Conservation (phyloP, 2,797 vertebrate species). For the Hephaestus fuliginosus region DNA sequence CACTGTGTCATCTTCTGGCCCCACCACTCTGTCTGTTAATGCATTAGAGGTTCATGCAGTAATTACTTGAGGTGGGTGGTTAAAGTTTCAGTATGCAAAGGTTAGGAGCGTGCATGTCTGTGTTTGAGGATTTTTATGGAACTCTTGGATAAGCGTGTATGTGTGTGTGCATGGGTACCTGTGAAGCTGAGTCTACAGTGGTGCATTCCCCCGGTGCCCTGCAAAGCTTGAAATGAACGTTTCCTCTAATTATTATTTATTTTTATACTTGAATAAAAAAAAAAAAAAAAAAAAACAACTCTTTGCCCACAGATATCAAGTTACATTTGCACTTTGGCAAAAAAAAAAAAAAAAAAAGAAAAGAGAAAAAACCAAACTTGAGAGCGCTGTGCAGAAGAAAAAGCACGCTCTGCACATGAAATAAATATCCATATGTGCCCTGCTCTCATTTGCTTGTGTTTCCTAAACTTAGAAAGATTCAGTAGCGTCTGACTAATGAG, state of each 20-base stretch:
- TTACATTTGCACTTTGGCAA: neutral
- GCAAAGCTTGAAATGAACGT: slow-evolving; percentile 21
- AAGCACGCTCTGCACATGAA: neutral
- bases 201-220: slow-evolving; percentile 30
- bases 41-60: slow-evolving; percentile 21
- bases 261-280: slow-evolving; percentile 61
- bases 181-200: slow-evolving; percentile 28
- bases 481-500: slow-evolving; percentile 51
- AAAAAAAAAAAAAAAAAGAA: neutral
- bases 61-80: slow-evolving; percentile 37
- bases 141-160: neutral
- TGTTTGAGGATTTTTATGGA: neutral
- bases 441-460: slow-evolving; percentile 29
- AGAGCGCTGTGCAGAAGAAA: slow-evolving; percentile 1
- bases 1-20: neutral
- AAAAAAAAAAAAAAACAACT: neutral
- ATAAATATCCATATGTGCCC: slow-evolving; percentile 25
- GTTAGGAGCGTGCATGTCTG: neutral
- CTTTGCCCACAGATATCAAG: slow-evolving; percentile 13
- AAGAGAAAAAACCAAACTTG: neutral
- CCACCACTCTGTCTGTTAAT: slow-evolving; percentile 14
- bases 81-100: slow-evolving; percentile 22
- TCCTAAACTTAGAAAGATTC: slow-evolving; percentile 22
- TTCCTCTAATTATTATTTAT: slow-evolving; percentile 64
- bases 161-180: neutral